These are phyloP conservation scores for Andricus quercusramuli DNA, from an alignment of 2,888 invertebrate genomes.

Conservation along the genomic window DNA sequence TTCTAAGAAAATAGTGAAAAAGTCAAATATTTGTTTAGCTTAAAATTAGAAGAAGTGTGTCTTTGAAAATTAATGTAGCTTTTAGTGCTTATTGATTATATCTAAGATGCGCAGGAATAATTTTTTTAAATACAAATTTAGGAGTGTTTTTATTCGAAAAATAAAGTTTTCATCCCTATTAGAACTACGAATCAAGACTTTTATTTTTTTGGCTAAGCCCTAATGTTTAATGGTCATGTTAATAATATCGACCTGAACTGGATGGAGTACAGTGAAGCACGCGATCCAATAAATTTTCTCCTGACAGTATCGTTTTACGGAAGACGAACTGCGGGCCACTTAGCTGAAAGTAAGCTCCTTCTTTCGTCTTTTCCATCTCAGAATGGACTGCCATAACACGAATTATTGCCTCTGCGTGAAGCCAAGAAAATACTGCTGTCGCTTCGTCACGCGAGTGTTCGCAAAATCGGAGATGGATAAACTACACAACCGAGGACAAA, in stretches of 20 bases:
- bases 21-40: too few relatives aligned
- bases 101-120: too few relatives aligned
- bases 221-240: slow-evolving; percentile 20
- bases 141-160: too few relatives aligned
- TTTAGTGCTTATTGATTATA: too few relatives aligned
- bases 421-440: neutral
- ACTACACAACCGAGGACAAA: neutral
- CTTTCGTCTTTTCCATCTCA: slow-evolving; percentile 9
- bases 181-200: too few relatives aligned
- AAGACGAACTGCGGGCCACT: slow-evolving; percentile 35
- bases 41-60: too few relatives aligned
- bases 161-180: too few relatives aligned
- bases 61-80: too few relatives aligned
- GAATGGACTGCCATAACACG: slow-evolving; percentile 30
- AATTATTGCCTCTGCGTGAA: slow-evolving; percentile 14
- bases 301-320: slow-evolving; percentile 36
- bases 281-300: slow-evolving; percentile 42
- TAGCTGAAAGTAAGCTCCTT: slow-evolving; percentile 25
- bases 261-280: slow-evolving; percentile 30
- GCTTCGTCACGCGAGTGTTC: neutral
- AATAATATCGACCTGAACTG: slow-evolving; percentile 20
- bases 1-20: too few relatives aligned
- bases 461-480: neutral
- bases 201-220: too few relatives aligned
- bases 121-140: too few relatives aligned